Evolutionary conservation across 2,797 vertebrate genomes (phyloP), one percentile per base, ranked within the genome.

Genomic region (Etheostoma nigrum): DNA sequence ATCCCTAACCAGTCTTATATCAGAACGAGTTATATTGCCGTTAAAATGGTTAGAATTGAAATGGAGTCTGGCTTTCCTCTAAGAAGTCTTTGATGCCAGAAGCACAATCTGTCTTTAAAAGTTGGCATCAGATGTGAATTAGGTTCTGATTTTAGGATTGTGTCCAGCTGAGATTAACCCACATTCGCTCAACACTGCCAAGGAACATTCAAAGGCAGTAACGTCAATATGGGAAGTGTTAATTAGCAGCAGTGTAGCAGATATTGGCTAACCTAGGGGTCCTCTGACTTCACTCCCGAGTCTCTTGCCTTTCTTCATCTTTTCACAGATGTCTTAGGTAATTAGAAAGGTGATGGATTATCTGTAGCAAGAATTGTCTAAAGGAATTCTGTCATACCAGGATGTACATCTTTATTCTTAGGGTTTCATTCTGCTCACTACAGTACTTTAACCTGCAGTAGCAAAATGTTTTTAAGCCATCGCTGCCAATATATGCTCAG

Each of bases 201-300:
- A 85, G 76, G 81, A 88, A 88, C 74, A 72, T 81, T 88, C 74
- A 78, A 87, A 80, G 84, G 86, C 90, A 88, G 85, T 76, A 53
- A 72, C 14, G 71, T 91, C 87, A 82, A 88, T 88, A 90, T 64
- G 58, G 78, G 77, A 87, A 79, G 82, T 86, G 85, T 86, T 89
- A 83, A 89, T 91, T 84, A 90, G 88, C 89, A 85, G 49, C 81
- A 79, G 80, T 86, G 88, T 91, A 88, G 90, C 86, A 89, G 77
- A 86, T 81, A 89, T 69, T 76, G 84, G 82, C 82, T 59, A 81
- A 78, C 67, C 81, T 62, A 57, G 66, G 42, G 79, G 79, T 91
- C 53, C 73, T 85, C 59, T 75, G 82, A 79, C 76, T 80, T 85
- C 58, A 61, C 76, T 82, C 64, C 42, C 6, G 11, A 72, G 74